A percentile compares a stretch with the other conserved stretches of the same genome.
These are phyloP conservation scores for Origma solitaria DNA, from an alignment of 2,113 vertebrate species.

Conservation along the genomic window DNA sequence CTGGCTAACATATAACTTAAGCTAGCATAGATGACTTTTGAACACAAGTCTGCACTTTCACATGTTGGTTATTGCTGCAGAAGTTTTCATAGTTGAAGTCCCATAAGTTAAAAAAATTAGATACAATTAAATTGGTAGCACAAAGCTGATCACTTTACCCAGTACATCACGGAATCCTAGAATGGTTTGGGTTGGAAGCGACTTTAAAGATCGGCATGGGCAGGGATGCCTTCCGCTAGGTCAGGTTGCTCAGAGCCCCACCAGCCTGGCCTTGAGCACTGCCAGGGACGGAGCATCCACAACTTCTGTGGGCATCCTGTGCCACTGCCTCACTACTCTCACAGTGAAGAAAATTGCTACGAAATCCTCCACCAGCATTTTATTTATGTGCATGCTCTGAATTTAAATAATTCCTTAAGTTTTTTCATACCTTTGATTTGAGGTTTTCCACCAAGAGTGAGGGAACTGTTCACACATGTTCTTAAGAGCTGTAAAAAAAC, in stretches of 20 bases:
- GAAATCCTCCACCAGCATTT: background rate
- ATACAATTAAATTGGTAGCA: background rate
- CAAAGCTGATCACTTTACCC: background rate
- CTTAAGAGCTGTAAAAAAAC: background rate
- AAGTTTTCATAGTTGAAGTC: background rate
- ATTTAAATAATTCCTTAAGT: background rate
- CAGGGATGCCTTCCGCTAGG: background rate
- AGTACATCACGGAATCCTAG: background rate
- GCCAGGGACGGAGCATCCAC: background rate
- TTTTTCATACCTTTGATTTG: background rate
- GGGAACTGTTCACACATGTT: background rate
- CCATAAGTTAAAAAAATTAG: background rate
- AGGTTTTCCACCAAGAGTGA: background rate
- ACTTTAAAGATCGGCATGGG: background rate
- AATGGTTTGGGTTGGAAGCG: background rate
- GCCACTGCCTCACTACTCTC: background rate
- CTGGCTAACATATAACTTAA: background rate
- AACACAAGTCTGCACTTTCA: background rate
- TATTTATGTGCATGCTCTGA: background rate
- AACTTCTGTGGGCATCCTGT: background rate
- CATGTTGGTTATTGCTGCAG: background rate
- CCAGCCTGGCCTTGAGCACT: background rate
- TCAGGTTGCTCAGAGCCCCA: background rate
- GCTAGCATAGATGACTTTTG: background rate
- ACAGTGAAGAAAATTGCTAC: background rate